These are phyloP conservation scores for Nanorana parkeri DNA, from an alignment of 2,113 vertebrate species.

Conservation along the genomic window DNA sequence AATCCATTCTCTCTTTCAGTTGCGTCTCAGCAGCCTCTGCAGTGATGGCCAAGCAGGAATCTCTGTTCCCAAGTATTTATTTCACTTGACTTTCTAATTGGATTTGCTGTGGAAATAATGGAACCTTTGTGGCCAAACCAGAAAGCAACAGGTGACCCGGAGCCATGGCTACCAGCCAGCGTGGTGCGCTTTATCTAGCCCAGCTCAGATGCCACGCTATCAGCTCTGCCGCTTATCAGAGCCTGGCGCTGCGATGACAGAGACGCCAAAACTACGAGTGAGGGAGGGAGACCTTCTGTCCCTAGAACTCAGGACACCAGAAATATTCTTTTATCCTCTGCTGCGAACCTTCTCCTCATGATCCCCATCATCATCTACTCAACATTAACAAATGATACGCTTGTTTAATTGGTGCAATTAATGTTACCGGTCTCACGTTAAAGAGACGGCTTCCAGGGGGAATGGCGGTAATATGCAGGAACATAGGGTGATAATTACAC, in stretches of 20 bases:
- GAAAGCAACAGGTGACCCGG: slow-evolving; percentile 79
- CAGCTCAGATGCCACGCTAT: slow-evolving; percentile 26
- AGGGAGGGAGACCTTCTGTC: neutral
- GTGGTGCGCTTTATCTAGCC: slow-evolving; percentile 69
- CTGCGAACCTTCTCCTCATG: neutral
- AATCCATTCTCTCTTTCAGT: neutral
- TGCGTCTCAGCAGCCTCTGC: no score
- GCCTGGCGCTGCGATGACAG: slow-evolving; percentile 7
- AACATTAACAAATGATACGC: neutral
- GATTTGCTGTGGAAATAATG: slow-evolving; percentile 83
- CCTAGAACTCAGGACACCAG: neutral
- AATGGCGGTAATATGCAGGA: neutral
- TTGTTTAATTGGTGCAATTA: slow-evolving; percentile 33
- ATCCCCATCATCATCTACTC: neutral
- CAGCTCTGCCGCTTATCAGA: slow-evolving; percentile 7
- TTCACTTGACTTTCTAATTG: slow-evolving; percentile 82
- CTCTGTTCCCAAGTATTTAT: slow-evolving; percentile 54
- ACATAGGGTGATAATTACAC: slow-evolving; percentile 27
- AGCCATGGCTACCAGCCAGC: slow-evolving; percentile 80
- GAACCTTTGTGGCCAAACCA: slow-evolving; percentile 82
- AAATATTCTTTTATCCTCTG: slow-evolving; percentile 8
- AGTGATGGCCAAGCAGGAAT: neutral
- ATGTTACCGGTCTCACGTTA: neutral
- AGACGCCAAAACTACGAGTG: neutral
- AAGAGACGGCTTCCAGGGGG: neutral